Evolutionary conservation across 1,140 invertebrate genomes (phyloP).

Genomic region (Lordiphosa mommai): DNA sequence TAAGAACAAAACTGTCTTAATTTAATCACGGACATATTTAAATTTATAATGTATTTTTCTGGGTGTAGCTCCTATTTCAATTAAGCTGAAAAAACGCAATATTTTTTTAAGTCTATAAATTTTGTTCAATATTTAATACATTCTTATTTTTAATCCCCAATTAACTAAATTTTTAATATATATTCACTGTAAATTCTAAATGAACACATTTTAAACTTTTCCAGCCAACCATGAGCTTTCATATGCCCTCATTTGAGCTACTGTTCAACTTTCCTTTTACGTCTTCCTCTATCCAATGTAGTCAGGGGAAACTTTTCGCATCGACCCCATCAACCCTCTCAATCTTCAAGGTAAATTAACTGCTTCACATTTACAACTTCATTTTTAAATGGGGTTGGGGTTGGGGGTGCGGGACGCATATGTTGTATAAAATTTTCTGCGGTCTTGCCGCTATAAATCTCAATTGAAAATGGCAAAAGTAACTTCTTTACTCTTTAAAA

Average conservation of each 20-base stretch:
- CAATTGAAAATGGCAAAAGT: conserved; percentile 20
- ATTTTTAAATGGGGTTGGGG: background rate
- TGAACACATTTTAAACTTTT: background rate
- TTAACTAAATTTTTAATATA: no score
- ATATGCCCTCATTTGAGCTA: background rate
- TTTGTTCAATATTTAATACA: no score
- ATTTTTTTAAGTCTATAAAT: no score
- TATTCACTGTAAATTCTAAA: background rate
- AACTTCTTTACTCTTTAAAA: conserved; percentile 11
- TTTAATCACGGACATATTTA: no score
- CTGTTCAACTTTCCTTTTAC: conserved; percentile 2
- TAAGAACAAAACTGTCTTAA: no score
- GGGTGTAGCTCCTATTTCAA: no score
- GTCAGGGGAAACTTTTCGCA: conserved; percentile 6
- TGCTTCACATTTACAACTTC: conserved; percentile 14
- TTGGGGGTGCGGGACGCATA: background rate
- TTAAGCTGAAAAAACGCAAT: no score
- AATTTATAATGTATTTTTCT: no score
- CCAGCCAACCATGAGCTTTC: background rate
- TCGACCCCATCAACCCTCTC: background rate
- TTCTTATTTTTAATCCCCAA: no score
- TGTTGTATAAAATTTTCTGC: conserved; percentile 10
- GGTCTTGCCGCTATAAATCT: conserved; percentile 17
- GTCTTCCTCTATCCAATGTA: conserved; percentile 2
- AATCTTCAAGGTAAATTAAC: conserved; percentile 9